phyloP scores from a whole-genome alignment of 2,113 vertebrate genomes.

The Ptyas mucosa region DNA sequence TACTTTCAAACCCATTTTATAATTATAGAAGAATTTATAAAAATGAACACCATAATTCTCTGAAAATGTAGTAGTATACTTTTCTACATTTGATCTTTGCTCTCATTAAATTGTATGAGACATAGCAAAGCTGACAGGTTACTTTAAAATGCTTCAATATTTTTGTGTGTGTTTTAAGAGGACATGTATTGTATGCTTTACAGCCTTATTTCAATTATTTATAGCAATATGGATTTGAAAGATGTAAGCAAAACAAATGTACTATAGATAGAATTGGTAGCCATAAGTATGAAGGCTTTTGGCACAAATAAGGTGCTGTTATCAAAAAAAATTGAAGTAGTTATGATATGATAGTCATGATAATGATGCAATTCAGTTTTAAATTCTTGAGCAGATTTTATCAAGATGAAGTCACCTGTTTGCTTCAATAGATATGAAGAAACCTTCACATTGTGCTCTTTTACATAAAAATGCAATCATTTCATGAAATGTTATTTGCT shows the following conservation, averaged over 20 bases:
- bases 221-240: background rate
- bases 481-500: conserved; percentile 43
- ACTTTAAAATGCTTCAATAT: background rate
- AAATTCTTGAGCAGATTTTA: background rate
- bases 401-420: background rate
- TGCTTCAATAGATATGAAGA: background rate
- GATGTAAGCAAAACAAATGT: background rate
- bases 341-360: background rate
- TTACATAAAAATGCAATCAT: conserved; percentile 35
- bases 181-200: background rate
- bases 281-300: background rate
- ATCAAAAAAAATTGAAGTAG: background rate
- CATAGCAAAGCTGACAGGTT: background rate
- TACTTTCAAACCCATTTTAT: background rate
- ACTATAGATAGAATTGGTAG: background rate
- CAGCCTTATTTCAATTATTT: background rate
- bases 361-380: background rate
- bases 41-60: background rate
- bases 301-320: background rate
- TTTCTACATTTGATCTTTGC: background rate
- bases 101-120: background rate
- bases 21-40: background rate
- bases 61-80: background rate
- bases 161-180: background rate
- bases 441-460: background rate